Evolutionary conservation across 2,113 vertebrate genomes (phyloP), one percentile per base, ranked within the genome.

Genomic region (Drymodes brunneopygia): DNA sequence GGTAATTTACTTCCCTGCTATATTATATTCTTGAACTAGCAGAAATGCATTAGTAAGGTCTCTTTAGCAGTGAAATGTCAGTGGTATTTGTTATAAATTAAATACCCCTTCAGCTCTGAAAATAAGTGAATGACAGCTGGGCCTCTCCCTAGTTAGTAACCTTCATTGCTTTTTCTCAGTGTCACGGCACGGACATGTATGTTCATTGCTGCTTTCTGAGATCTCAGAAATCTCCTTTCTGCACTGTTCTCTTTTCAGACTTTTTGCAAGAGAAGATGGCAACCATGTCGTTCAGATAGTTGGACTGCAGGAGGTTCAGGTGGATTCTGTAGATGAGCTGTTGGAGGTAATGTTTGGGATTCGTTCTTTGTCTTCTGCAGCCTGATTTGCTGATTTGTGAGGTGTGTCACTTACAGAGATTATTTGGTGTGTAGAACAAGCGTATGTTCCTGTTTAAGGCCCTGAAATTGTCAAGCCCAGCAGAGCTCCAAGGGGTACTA

Each of bases 251-350:
- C 20, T 92, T 82, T 95, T 45, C 74, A 99, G 99, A 89, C 97
- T 99, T 77, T 98, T 98, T 94, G 98, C 99, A 65, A 98, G 99
- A 95, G 99, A 99, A 96, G 99, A 99, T 38, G 97, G 98, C 78
- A 98, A 99, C 54, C 98, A 97, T 1, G 79, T 98, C 1, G 99
- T 99, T 42, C 99, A 99, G 78, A 99, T 99, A 88, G 98, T 98
- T 40, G 99, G 98, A 24, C 96, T 99, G 57, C 97, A 53, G 48
- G 97, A 99, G 61, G 94, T 99, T 75, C 98, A 97, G 79, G 99
- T 99, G 96, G 97, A 98, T 56, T 98, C 98, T 9, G 98, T 99
- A 77, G 95, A 97, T 53, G 95, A 98, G 5, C 97, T 99, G n/a
- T 95, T 99, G 66, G 98, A 99, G 99, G 99, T 99, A 98, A 95